Percentiles rank a stretch among this genome's conserved stretches.
Evolutionary conservation across 2,113 vertebrate species (phyloP).

Genomic region (Elaphurus davidianus): DNA sequence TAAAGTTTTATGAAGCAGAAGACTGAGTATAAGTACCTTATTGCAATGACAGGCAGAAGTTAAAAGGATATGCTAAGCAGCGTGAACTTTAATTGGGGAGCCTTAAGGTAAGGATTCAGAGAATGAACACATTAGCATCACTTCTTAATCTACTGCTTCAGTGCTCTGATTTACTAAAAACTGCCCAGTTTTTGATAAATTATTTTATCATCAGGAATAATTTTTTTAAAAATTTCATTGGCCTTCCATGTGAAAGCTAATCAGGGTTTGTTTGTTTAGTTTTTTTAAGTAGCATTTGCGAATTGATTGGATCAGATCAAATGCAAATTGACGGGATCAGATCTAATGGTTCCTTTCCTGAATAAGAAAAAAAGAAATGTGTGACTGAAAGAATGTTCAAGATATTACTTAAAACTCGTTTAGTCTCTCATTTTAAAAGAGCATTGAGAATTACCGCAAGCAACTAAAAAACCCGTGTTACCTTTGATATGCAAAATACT

Average conservation of each 20-base stretch:
- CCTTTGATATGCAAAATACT: conserved; percentile 70
- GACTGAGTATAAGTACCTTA: background rate
- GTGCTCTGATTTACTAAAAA: conserved; percentile 32
- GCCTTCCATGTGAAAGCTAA: background rate
- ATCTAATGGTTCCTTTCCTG: conserved; percentile 20
- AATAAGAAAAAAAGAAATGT: background rate
- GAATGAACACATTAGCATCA: no score
- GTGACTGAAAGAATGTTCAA: background rate
- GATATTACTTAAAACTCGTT: conserved; percentile 1
- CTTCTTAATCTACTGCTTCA: background rate
- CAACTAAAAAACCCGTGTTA: background rate
- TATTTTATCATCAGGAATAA: conserved; percentile 17
- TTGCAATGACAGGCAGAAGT: background rate
- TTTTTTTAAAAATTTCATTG: background rate
- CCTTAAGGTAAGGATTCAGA: background rate
- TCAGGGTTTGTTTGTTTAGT: background rate
- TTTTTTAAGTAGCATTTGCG: conserved; percentile 5
- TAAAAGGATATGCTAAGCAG: background rate
- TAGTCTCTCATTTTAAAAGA: conserved; percentile 51
- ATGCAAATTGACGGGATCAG: conserved; percentile 11
- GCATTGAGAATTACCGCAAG: conserved; percentile 58
- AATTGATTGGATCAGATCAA: conserved; percentile 11
- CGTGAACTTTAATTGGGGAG: background rate
- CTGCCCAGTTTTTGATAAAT: background rate
- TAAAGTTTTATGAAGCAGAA: background rate